phyloP scores from a whole-genome alignment of 2,888 invertebrate species.

The Sminthurides aquaticus region DNA sequence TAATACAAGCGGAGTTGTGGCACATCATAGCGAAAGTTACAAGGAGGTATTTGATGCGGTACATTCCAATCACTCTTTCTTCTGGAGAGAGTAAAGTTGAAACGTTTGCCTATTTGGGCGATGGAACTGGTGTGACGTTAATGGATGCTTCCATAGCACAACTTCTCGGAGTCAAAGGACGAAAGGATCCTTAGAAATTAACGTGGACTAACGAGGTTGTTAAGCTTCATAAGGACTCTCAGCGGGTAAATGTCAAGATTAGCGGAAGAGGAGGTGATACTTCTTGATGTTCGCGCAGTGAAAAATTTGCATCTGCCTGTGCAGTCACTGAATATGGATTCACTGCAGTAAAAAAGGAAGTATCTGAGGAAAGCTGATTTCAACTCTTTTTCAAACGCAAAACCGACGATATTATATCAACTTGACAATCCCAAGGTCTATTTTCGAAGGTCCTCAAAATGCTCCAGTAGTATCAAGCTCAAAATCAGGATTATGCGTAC shows the following conservation, averaged over 20 bases:
- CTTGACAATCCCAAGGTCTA: neutral
- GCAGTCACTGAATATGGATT: neutral
- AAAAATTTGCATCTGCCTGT: conserved; percentile 8
- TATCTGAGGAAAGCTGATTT: neutral
- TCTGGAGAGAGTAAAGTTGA: no score
- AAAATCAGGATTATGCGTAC: neutral
- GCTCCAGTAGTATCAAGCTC: neutral
- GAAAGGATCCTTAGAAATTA: neutral
- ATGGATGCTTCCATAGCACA: conserved; percentile 17
- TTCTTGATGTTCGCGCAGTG: neutral
- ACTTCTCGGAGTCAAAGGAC: conserved; percentile 13
- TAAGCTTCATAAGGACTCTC: neutral
- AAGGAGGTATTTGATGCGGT: no score
- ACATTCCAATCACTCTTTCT: no score
- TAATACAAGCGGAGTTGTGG: no score
- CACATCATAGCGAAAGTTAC: no score
- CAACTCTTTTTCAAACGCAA: neutral
- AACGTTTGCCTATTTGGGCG: conserved; percentile 26
- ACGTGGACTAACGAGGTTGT: conserved; percentile 1
- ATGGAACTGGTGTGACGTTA: conserved; percentile 17
- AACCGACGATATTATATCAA: neutral
- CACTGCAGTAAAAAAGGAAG: neutral
- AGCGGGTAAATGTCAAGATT: neutral
- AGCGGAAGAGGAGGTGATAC: neutral
- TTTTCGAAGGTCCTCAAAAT: neutral